A percentile compares a stretch with the other conserved stretches of the same genome.
Evolutionary conservation across 2,797 vertebrate genomes (phyloP).

Genomic region (Lindbergichthys nudifrons): DNA sequence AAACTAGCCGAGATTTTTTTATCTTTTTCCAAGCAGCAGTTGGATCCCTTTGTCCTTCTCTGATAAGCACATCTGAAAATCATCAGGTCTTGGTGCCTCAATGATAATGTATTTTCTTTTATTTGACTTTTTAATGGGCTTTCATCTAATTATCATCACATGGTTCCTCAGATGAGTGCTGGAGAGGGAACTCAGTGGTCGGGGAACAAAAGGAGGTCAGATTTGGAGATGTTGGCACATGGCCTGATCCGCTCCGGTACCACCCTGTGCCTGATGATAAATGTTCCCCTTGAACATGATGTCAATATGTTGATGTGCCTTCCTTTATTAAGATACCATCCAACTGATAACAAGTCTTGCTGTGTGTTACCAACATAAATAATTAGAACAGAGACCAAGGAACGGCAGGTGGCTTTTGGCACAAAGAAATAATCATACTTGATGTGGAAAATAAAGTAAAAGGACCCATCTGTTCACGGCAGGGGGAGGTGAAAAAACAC

Average conservation of each 20-base stretch:
- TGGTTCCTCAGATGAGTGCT: constrained; percentile 88
- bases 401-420: constrained; percentile 99
- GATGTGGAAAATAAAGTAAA: constrained; percentile 99
- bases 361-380: constrained; percentile 99
- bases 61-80: constrained; percentile 69
- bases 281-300: constrained; percentile 98
- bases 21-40: constrained; percentile 37
- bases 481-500: constrained; percentile 95
- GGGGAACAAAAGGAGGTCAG: constrained; percentile 91
- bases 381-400: constrained; percentile 97
- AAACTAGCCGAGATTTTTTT: constrained; percentile 38
- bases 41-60: constrained; percentile 76
- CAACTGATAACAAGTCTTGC: constrained; percentile 99
- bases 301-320: constrained; percentile 99
- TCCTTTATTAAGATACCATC: constrained; percentile 99
- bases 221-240: constrained; percentile 85
- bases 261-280: constrained; percentile 79
- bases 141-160: constrained; percentile 95
- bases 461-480: constrained; percentile 99
- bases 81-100: constrained; percentile 83
- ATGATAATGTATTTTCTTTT: constrained; percentile 97
- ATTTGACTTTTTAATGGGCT: constrained; percentile 98
- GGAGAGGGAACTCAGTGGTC: constrained; percentile 82
- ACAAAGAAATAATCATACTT: constrained; percentile 99
- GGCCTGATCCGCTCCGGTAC: constrained; percentile 81